Percentiles rank a stretch among this genome's conserved stretches.
phyloP scores from a whole-genome alignment of 2,888 invertebrate species.

The Tetheella fluctuosa region DNA sequence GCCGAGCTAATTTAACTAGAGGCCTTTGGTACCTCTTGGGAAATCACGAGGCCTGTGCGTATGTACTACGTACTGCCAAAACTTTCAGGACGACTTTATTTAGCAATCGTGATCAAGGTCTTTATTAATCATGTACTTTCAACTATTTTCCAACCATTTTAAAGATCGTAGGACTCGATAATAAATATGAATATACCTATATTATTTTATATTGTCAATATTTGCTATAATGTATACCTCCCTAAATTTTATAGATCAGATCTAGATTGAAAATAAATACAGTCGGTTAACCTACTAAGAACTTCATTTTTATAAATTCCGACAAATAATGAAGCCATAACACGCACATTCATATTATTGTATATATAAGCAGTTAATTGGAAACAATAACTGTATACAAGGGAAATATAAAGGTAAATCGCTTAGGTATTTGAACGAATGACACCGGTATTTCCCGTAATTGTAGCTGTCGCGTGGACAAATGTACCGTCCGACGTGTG shows the following conservation, averaged over 20 bases:
- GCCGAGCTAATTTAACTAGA: constrained; percentile 74
- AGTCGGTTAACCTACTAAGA: too few relatives aligned
- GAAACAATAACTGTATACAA: constrained; percentile 42
- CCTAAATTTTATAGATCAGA: too few relatives aligned
- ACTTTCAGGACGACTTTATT: constrained; percentile 57
- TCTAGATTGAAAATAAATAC: too few relatives aligned
- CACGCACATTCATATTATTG: constrained; percentile 16
- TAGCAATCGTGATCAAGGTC: constrained; percentile 47
- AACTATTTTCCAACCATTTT: constrained; percentile 27
- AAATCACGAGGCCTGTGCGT: constrained; percentile 73
- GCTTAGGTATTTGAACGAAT: constrained; percentile 65
- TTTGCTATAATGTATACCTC: too few relatives aligned
- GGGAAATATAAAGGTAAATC: constrained; percentile 54
- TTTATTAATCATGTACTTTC: constrained; percentile 40
- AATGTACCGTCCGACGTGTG: constrained; percentile 70
- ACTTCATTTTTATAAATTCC: too few relatives aligned
- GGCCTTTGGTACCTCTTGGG: constrained; percentile 64
- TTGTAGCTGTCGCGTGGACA: constrained; percentile 77
- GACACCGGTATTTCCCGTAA: constrained; percentile 71
- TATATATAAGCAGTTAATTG: constrained; percentile 27
- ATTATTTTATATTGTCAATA: too few relatives aligned
- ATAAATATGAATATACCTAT: too few relatives aligned
- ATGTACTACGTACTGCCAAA: constrained; percentile 51
- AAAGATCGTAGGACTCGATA: not conserved
- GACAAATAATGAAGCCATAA: not conserved